Conservation (phyloP, 2,888 invertebrate genomes). For the Drosophila cracens region DNA sequence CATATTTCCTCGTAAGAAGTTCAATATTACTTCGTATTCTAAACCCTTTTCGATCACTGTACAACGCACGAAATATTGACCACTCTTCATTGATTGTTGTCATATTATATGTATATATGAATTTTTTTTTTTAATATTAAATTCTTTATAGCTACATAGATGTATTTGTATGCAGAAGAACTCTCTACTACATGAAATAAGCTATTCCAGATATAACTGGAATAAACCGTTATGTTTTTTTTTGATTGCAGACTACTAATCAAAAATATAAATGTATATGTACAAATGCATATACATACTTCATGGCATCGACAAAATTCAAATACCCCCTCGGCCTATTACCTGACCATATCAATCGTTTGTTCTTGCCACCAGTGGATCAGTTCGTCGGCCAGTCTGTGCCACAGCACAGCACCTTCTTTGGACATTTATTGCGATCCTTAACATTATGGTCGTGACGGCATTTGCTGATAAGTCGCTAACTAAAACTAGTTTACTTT, state of each 20-base stretch:
- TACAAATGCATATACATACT: neutral
- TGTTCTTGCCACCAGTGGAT: neutral
- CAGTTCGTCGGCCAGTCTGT: neutral
- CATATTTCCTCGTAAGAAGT: no score
- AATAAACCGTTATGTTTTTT: neutral
- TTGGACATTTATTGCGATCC: neutral
- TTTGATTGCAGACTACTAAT: neutral
- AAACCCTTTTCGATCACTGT: neutral
- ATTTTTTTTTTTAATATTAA: neutral
- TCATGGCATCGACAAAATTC: neutral
- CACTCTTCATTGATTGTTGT: neutral
- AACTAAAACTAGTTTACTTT: neutral
- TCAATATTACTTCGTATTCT: neutral
- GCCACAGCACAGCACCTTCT: neutral
- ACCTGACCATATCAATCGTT: neutral
- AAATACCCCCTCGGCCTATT: neutral
- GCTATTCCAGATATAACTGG: neutral
- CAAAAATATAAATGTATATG: neutral
- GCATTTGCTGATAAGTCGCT: neutral
- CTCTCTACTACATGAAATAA: neutral
- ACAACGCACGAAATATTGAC: neutral
- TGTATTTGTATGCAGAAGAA: neutral
- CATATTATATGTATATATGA: neutral
- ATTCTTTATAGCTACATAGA: neutral
- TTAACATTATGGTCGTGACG: conserved; percentile 1